Percentiles rank a stretch among this genome's conserved stretches.
phyloP scores from a whole-genome alignment of 1,140 invertebrate species.

The Coptotermes formosanus region DNA sequence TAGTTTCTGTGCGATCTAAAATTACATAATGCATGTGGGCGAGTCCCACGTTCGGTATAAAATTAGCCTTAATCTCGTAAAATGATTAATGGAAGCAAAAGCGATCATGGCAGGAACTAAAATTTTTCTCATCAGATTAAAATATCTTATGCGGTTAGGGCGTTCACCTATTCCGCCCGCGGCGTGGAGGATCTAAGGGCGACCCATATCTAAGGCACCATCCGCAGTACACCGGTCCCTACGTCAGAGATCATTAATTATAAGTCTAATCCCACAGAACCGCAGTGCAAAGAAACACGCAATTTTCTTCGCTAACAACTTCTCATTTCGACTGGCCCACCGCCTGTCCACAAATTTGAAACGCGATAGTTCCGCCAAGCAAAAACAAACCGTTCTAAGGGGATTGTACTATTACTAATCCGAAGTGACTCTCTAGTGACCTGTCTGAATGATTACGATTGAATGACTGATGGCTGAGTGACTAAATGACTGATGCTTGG shows the following conservation, averaged over 20 bases:
- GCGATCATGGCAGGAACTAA: neutral
- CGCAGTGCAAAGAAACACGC: neutral
- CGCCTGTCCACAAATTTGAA: neutral
- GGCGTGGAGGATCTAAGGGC: neutral
- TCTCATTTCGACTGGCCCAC: neutral
- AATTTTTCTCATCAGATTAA: neutral
- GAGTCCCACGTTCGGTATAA: neutral
- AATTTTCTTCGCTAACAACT: neutral
- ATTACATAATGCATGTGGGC: neutral
- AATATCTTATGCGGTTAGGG: neutral
- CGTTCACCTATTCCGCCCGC: neutral
- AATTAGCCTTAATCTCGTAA: neutral
- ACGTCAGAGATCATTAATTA: neutral
- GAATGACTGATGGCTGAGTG: no score
- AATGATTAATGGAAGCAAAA: neutral
- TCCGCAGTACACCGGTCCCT: neutral
- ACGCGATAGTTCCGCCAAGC: no score
- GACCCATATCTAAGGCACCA: neutral
- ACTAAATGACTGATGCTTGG: no score
- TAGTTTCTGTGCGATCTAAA: neutral
- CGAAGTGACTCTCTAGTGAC: no score
- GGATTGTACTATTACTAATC: no score
- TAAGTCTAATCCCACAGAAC: neutral
- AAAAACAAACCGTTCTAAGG: no score
- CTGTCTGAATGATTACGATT: no score